Evolutionary conservation across 1,140 invertebrate species (phyloP).

Genomic region (Polypedilum vanderplanki): DNA sequence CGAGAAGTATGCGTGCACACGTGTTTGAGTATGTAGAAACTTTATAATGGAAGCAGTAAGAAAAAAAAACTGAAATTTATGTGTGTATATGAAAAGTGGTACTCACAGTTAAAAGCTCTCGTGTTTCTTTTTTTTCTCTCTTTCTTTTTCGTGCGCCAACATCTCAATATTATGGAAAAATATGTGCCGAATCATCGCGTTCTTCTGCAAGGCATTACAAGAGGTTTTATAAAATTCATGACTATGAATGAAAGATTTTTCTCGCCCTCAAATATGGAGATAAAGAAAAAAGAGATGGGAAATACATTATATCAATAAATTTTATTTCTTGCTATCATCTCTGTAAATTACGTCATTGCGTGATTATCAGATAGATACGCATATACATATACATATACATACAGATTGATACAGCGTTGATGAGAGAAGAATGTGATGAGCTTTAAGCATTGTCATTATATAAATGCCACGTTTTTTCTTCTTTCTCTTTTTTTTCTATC

Average conservation of each 20-base stretch:
- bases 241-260: slow-evolving; percentile 2
- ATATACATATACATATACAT: too few species aligned
- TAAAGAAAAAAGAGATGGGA: not conserved
- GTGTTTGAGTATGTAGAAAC: slow-evolving; percentile 1
- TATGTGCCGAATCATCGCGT: slow-evolving; percentile 4
- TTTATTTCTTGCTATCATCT: not conserved
- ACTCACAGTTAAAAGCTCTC: not conserved
- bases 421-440: too few species aligned
- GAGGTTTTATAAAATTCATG: slow-evolving; percentile 18
- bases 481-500: too few species aligned
- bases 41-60: slow-evolving; percentile 1
- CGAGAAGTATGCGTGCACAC: not conserved
- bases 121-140: not conserved
- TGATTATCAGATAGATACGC: not conserved
- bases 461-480: too few species aligned
- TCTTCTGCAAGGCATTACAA: slow-evolving; percentile 18
- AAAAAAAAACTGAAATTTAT: not conserved
- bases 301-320: slow-evolving; percentile 11
- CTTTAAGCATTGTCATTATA: too few species aligned
- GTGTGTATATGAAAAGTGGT: not conserved
- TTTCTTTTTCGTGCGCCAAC: not conserved
- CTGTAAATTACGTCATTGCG: not conserved
- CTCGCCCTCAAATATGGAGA: not conserved
- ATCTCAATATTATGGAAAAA: not conserved
- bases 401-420: too few species aligned